Base-by-base conservation (phyloP, 2,113 vertebrate species). In the Mungos mungo region DNA sequence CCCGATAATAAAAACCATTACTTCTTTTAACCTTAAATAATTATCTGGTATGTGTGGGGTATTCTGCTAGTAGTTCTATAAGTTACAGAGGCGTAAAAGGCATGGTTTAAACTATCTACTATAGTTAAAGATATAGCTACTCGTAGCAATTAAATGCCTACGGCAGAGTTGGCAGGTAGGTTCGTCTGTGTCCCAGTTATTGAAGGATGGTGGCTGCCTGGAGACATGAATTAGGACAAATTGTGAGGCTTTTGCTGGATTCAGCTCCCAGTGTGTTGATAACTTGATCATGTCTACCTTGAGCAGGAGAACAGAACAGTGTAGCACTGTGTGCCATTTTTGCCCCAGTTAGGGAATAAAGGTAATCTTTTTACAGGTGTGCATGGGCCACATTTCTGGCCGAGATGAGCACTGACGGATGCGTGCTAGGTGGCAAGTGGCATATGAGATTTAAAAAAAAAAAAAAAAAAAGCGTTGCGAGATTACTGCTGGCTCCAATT, bases 311-410 rank as follows among this genome's bases (percentile, higher is more conserved):
- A 33, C 14, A 35, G n/a, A 69, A 82, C 21, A 57, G 7, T 60
- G 45, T 27, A 13, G 72, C 19, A 45, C 15, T 57, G 35, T 72
- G n/a, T 95, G 52, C 11, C 41, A 31, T 86, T 57, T 66, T 92
- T 88, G 29, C 69, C 66, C 60, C 60, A 57, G 45, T 95, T 83
- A 90, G 50, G 79, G 27, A 93, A 66, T 89, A 96, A 90, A n/a
- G 25, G 7, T 69, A 9, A 88, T 69, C 86, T 45, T 86, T 94
- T 79, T 66, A 16, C 45, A 87, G 19, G 6, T 87, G 21, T 85
- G n/a, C 19, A 3, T 38, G 35, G 35, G 7, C 8, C 1, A 2
- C 27, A 11, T 21, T 33, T 25, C n/a, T 83, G 69, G n/a, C 66
- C 33, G 45, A 79, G 76, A 45, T 21, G 50, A 83, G 50, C 45